Base-by-base conservation (phyloP, 2,113 vertebrate species). In the Rhombomys opimus region DNA sequence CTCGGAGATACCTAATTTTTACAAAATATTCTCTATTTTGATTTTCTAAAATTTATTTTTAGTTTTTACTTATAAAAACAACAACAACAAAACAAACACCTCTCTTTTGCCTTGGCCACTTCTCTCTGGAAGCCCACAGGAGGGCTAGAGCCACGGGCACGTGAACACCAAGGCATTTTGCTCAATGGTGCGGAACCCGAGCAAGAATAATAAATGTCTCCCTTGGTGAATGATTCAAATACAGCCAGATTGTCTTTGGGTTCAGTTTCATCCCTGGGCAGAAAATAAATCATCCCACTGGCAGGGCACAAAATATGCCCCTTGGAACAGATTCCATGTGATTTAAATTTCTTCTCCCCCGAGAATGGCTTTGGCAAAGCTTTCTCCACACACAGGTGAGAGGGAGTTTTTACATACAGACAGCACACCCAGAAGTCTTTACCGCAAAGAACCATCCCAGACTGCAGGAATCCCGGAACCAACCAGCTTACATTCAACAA, bases 261-360 rank as follows among this genome's bases (percentile, higher is more conserved):
- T 91, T 96, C 72, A 23, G 12, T 82, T 87, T 97, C 93, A 91
- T 91, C 10, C 88, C 32, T 76, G 50, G n/a, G 52, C 67, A 65
- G 27, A 73, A 52, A 75, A 77, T 54, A 88, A 92, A 75, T 95
- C 35, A 78, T 88, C 90, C 5, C 32, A 72, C 54, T 85, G 61
- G 30, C 50, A 78, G 88, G 54, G 72, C 73, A 90, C 3, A 30
- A 76, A 82, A n/a, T 90, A 90, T 91, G 78, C 22, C 75, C 46
- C 76, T 93, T 87, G 54, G 92, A 93, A 81, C 5, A 78, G 41
- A 87, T 59, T 86, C 52, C 63, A 89, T 2, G 35, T 72, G 70
- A 95, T 77, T 94, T 68, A 82, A 89, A 91, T 94, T 87, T 41
- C 91, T 70, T 92, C 20, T 96, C 50, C 89, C 63, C 52, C 75